Conservation (phyloP, 2,888 invertebrate species). For the Crematogaster levior region DNA sequence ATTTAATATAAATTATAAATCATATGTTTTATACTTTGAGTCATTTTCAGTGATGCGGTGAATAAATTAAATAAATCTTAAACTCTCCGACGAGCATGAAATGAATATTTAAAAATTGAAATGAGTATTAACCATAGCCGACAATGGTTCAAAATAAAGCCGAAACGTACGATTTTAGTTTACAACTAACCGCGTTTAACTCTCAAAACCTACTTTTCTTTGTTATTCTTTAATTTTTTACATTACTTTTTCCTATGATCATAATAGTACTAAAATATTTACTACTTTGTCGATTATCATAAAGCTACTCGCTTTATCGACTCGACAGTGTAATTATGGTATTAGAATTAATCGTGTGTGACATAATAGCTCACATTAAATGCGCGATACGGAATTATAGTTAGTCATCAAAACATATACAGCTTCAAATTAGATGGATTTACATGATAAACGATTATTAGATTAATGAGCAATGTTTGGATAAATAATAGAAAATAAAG, state of each 20-base stretch:
- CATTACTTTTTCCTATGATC: neutral
- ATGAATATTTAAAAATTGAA: no score
- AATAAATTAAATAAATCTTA: no score
- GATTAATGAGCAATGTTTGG: neutral
- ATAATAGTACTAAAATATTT: conserved; percentile 22
- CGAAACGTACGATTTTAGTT: no score
- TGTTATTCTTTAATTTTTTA: no score
- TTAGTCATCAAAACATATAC: neutral
- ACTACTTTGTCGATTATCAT: conserved; percentile 7
- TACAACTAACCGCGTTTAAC: no score
- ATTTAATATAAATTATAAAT: no score
- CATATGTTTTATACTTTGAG: no score
- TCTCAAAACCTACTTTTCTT: no score
- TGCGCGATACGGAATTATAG: conserved; percentile 19
- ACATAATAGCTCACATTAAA: neutral
- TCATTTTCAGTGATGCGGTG: no score
- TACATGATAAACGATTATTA: conserved; percentile 1
- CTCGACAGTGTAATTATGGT: conserved; percentile 13
- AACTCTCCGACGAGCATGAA: no score
- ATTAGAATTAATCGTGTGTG: conserved; percentile 30
- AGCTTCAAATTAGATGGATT: conserved; percentile 9
- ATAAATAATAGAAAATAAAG: neutral
- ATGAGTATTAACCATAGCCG: no score
- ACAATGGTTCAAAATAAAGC: no score
- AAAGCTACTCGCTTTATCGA: conserved; percentile 8